Evolutionary conservation across 2,888 invertebrate genomes (phyloP).

Genomic region (Ectobius pallidus): DNA sequence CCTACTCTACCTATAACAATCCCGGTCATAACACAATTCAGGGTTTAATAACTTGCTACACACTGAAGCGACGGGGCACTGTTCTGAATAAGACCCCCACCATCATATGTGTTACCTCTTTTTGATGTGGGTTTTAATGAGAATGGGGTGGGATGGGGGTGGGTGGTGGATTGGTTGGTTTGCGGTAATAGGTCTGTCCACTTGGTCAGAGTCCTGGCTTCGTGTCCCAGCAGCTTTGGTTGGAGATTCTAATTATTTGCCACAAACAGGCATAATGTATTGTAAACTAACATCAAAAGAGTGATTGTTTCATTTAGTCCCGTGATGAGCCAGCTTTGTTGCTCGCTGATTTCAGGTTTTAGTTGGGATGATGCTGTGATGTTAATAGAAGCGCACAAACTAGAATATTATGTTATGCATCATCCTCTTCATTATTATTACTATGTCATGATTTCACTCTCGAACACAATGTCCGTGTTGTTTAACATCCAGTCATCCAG

Average conservation of each 20-base stretch:
- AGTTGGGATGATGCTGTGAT: too few species aligned
- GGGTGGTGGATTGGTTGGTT: too few species aligned
- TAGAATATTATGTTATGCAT: too few species aligned
- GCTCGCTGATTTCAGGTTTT: too few species aligned
- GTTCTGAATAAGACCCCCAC: neutral
- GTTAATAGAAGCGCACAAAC: too few species aligned
- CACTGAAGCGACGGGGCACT: neutral
- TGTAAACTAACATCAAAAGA: neutral
- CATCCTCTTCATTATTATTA: too few species aligned
- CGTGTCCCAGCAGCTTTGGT: neutral
- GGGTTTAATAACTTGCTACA: neutral
- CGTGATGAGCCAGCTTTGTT: too few species aligned
- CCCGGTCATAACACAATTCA: neutral
- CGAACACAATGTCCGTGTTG: too few species aligned
- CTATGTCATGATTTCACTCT: too few species aligned
- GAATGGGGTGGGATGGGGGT: neutral
- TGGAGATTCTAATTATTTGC: neutral
- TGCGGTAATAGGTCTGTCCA: neutral
- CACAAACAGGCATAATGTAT: neutral
- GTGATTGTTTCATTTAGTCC: too few species aligned
- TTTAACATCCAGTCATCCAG: too few species aligned
- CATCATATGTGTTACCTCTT: too few species aligned
- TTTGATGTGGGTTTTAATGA: slow-evolving; percentile 16
- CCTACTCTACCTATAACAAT: slow-evolving; percentile 2
- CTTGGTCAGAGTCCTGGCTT: neutral